phyloP scores from a whole-genome alignment of 2,888 invertebrate species.

The Artemia sinica region DNA sequence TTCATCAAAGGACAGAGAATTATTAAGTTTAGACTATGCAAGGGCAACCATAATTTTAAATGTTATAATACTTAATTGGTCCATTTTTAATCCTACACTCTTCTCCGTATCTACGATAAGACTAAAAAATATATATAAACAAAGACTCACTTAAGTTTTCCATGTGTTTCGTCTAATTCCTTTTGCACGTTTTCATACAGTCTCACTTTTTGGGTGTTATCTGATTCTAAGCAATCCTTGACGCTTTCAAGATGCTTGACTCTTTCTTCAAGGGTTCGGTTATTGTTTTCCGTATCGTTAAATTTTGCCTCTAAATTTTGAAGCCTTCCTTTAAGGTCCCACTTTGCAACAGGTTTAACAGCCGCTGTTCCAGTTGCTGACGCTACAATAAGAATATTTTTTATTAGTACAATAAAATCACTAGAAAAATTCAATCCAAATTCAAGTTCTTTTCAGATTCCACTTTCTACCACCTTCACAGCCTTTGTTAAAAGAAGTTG shows the following conservation, averaged over 20 bases:
- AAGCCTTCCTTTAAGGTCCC: conserved; percentile 2
- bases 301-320: background rate
- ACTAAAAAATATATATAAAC: too few relatives aligned
- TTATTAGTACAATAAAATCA: too few relatives aligned
- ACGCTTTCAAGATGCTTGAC: background rate
- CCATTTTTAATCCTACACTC: too few relatives aligned
- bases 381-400: background rate
- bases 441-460: too few relatives aligned
- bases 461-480: too few relatives aligned
- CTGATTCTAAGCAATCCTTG: background rate
- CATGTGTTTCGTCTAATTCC: conserved; percentile 4
- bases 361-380: background rate
- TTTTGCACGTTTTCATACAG: background rate
- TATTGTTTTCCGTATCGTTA: background rate
- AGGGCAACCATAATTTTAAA: too few relatives aligned
- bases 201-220: background rate
- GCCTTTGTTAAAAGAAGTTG: too few relatives aligned
- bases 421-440: too few relatives aligned
- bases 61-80: too few relatives aligned
- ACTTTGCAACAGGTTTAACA: background rate
- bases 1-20: too few relatives aligned
- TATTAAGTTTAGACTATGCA: too few relatives aligned
- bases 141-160: background rate
- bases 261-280: conserved; percentile 4
- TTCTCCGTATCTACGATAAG: too few relatives aligned